Base-by-base conservation (phyloP, 2,888 invertebrate genomes). In the Drosophila longiperda region DNA sequence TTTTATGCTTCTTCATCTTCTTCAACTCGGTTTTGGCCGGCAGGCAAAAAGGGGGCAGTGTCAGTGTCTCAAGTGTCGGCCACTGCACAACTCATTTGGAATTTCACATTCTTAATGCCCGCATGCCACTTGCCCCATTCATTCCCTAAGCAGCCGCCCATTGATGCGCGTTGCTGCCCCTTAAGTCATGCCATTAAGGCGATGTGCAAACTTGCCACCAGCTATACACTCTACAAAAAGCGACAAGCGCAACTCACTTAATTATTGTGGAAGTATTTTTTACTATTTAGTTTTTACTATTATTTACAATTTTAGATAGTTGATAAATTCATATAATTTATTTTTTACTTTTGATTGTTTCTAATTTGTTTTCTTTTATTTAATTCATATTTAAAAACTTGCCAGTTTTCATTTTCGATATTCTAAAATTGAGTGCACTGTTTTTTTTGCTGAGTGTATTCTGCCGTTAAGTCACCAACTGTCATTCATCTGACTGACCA, bases 21-120 rank as follows among this genome's bases (percentile, higher is more conserved):
- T 29, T 55, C n/a, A 55, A 5, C 23, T 61, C 17, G 55, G 52
- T 61, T n/a, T 60, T 45, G 23, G 63, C 68, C 64, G n/a, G 49
- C 61, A 57, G 75, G 52, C 67, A 52, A 29, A 29, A 70, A 71
- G 80, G 71, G 71, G 71, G 74, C 71, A 45, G 36, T 36, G 72
- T 81, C 77, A 67, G 66, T 75, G 75, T 75, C 78, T 80, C 71
- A 81, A 81, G 72, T 81, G 71, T 67, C 70, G 55, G 69, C 57
- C 50, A 78, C 76, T 80, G 78, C 78, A 75, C 68, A 65, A 78
- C 79, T 78, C 68, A 78, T 80, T 78, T 75, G 70, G 45, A 66
- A 70, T 66, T 69, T 63, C 45, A 33, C 54, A 32, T 29, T n/a
- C 49, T 7, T 42, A 5, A 8, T 7, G 9, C 55, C 32, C 36